These are phyloP conservation scores for Geopemphigus sp. DNA, from an alignment of 1,140 invertebrate species.

Conservation along the genomic window DNA sequence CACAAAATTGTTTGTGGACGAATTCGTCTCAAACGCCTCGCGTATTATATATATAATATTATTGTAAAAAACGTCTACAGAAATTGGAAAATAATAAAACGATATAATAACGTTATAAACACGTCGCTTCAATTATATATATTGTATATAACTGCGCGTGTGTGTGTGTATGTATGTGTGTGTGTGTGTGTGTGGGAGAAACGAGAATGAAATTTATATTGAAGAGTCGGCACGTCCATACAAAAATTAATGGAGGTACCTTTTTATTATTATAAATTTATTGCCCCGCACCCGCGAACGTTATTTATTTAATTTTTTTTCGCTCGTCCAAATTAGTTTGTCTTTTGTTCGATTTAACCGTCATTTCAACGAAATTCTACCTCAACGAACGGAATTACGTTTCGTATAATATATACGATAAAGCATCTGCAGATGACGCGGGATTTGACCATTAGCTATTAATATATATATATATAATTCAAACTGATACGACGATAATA, in stretches of 20 bases:
- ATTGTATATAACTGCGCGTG: not conserved
- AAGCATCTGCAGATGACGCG: not conserved
- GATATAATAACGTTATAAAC: not conserved
- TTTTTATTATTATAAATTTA: slow-evolving; percentile 23
- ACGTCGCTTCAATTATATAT: not conserved
- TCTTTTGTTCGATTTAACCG: slow-evolving; percentile 23
- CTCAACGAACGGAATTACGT: not conserved
- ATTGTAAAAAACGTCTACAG: not conserved
- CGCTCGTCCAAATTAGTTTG: slow-evolving; percentile 3
- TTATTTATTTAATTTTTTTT: slow-evolving; percentile 54
- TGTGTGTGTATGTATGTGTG: not conserved
- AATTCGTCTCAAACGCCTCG: not conserved
- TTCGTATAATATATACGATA: not conserved
- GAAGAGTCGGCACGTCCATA: slow-evolving; percentile 2
- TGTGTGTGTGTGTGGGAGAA: too few relatives aligned
- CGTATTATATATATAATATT: too few relatives aligned
- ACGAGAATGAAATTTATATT: slow-evolving; percentile 36
- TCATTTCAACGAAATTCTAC: not conserved
- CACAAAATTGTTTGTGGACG: not conserved
- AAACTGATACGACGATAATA: not conserved
- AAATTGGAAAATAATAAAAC: not conserved
- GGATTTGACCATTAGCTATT: not conserved
- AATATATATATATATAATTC: not conserved
- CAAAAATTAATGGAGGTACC: slow-evolving; percentile 36
- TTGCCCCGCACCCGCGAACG: slow-evolving; percentile 29